Base-by-base conservation (phyloP, 2,113 vertebrate genomes). In the Mastomys natalensis region DNA sequence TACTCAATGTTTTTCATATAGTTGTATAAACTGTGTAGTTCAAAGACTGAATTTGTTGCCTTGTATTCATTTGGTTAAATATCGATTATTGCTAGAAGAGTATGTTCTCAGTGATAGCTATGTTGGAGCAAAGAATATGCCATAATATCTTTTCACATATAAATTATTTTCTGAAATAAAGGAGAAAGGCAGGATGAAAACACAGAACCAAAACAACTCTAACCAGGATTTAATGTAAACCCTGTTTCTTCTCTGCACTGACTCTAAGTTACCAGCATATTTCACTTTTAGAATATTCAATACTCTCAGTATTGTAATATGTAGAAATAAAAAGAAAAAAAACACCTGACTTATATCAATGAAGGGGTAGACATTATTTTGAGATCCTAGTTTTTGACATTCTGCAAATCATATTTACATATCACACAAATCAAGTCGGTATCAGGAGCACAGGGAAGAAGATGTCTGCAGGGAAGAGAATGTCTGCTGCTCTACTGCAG, bases 141-240 rank as follows among this genome's bases (percentile, higher is more conserved):
- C 40, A 43, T 73, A 53, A 60, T 96, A 87, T 55, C 48, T 78
- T 94, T 95, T 60, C 64, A 86, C 55, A 85, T 66, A 60, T 37
- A 90, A 66, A n/a, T 58, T 4, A 29, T 53, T 68, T 92, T 8
- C 5, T 58, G 31, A 89, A 95, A 89, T 45, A 31, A 88, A 21
- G 37, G 3, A 22, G 8, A 80, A 85, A 81, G 1, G 0, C 21
- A 60, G 9, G 11, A 48, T 11, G 22, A 2, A 64, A 89, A 58
- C 15, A 89, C 1, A 74, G 24, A 7, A 34, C 26, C 19, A 53
- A n/a, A 9, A 55, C 4, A 53, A 34, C 34, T 31, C 3, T 24
- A 31, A 74, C 12, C 9, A 19, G n/a, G 3, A 53, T 21, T 24
- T 62, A 1, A 70, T 5, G 15, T 76, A 58, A 77, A 34, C 1